These are phyloP conservation scores for Lacerta bilineata DNA, from an alignment of 2,797 vertebrate species.

Conservation along the genomic window DNA sequence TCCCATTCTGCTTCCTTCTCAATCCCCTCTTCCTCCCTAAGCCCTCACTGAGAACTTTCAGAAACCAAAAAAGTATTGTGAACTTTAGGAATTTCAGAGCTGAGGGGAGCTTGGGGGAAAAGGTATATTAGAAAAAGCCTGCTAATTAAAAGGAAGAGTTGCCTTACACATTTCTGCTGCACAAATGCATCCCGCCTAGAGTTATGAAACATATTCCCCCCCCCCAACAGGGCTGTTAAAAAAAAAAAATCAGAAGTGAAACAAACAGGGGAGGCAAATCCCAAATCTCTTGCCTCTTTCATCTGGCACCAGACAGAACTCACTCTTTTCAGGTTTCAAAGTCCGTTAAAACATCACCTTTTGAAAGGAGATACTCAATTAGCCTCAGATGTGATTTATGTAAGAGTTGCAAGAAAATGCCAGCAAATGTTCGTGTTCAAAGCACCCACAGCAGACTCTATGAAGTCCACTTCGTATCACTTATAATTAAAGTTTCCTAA, in stretches of 20 bases:
- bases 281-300: constrained; percentile 74
- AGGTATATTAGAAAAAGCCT: constrained; percentile 48
- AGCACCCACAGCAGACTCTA: constrained; percentile 73
- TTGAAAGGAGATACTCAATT: constrained; percentile 65
- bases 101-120: constrained; percentile 57
- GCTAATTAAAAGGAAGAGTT: constrained; percentile 77
- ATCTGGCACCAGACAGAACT: constrained; percentile 73
- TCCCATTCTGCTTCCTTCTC: constrained; percentile 3
- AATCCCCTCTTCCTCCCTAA: not conserved
- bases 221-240: constrained; percentile 51
- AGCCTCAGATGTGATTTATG: constrained; percentile 67
- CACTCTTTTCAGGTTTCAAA: constrained; percentile 65
- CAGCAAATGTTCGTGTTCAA: constrained; percentile 73
- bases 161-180: constrained; percentile 59
- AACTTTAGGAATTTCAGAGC: constrained; percentile 46
- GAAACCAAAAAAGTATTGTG: constrained; percentile 44
- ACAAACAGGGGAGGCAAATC: constrained; percentile 35
- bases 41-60: constrained; percentile 26
- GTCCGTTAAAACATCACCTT: constrained; percentile 73
- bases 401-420: constrained; percentile 61
- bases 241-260: constrained; percentile 53
- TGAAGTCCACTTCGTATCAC: constrained; percentile 58
- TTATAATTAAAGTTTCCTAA: constrained; percentile 81
- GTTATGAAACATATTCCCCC: constrained; percentile 49
- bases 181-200: constrained; percentile 62